Conservation (phyloP, 2,888 invertebrate species). For the Ophraella communa region DNA sequence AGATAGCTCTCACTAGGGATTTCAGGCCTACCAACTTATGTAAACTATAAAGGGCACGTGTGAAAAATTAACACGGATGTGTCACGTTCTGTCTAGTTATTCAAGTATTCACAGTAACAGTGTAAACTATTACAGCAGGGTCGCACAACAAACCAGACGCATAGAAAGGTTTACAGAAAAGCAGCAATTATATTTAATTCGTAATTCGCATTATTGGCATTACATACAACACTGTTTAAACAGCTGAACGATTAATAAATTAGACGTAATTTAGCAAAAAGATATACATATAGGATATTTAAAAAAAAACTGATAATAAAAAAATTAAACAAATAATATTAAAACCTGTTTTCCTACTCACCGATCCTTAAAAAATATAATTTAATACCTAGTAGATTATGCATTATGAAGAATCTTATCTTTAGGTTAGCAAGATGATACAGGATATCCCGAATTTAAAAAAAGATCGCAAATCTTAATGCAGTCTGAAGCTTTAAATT, state of each 20-base stretch:
- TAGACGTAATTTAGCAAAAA: too few relatives aligned
- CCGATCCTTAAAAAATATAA: too few relatives aligned
- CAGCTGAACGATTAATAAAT: too few relatives aligned
- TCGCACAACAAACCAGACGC: constrained; percentile 10
- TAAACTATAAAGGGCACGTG: constrained; percentile 49
- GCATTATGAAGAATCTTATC: neutral
- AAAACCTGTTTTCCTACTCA: too few relatives aligned
- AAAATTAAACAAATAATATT: too few relatives aligned
- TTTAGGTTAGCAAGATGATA: neutral
- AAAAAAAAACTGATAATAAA: too few relatives aligned
- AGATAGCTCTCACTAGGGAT: constrained; percentile 30
- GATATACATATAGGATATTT: too few relatives aligned
- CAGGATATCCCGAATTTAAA: neutral
- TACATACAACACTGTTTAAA: too few relatives aligned
- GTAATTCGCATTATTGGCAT: too few relatives aligned
- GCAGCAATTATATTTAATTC: neutral
- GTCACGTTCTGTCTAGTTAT: constrained; percentile 51
- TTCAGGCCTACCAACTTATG: constrained; percentile 37
- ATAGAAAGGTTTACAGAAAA: neutral
- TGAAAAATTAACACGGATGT: constrained; percentile 53
- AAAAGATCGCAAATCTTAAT: neutral
- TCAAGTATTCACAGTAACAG: constrained; percentile 44
- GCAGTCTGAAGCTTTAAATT: neutral
- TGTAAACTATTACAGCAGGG: constrained; percentile 44
- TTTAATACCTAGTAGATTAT: neutral